Conservation (phyloP, 2,113 vertebrate species). For the Mionectes macconnelli region DNA sequence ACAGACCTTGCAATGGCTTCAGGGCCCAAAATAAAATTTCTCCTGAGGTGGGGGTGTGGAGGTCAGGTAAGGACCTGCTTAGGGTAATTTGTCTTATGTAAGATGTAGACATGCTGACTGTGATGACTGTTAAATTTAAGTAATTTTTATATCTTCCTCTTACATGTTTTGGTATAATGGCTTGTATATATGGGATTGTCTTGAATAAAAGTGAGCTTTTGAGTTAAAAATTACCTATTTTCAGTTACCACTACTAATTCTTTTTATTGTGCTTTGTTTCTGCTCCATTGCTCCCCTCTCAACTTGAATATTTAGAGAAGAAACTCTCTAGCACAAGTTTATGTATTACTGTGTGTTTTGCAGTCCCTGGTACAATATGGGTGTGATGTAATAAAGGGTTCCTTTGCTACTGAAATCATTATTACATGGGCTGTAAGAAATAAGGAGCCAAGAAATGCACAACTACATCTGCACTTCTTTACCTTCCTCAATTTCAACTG, state of each 20-base stretch:
- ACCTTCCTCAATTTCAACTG: not conserved
- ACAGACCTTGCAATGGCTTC: not conserved
- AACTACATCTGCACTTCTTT: not conserved
- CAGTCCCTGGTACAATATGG: not conserved
- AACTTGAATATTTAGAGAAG: not conserved
- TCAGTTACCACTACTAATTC: not conserved
- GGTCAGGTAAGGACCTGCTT: conserved; percentile 7
- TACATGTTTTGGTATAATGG: not conserved
- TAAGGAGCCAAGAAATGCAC: not conserved
- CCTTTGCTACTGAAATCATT: not conserved
- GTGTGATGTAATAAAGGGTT: not conserved
- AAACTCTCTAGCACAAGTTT: not conserved
- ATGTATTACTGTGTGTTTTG: not conserved
- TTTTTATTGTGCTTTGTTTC: not conserved
- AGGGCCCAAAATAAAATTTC: not conserved
- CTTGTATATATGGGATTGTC: not conserved
- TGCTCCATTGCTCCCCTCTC: not conserved
- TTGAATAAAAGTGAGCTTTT: not conserved
- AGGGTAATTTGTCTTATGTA: not conserved
- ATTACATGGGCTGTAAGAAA: not conserved
- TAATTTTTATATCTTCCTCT: not conserved
- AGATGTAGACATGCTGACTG: not conserved
- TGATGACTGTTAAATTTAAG: not conserved
- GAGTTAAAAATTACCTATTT: not conserved
- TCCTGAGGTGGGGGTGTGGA: not conserved